Evolutionary conservation across 2,797 vertebrate genomes (phyloP).

Genomic region (Rhinoraja longicauda): DNA sequence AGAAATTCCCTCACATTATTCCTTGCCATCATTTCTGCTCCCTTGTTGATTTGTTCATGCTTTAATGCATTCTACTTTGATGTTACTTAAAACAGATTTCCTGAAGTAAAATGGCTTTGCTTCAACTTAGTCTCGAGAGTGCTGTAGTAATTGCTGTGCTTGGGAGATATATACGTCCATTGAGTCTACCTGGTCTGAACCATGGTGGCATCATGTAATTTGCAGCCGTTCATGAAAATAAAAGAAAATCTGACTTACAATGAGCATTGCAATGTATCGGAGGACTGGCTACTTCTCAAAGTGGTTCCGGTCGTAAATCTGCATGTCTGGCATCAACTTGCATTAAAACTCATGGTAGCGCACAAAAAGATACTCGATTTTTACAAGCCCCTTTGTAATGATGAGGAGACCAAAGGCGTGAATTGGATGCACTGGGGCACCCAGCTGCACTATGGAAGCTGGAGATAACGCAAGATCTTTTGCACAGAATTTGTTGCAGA

Average conservation of each 20-base stretch:
- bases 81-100: neutral
- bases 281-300: neutral
- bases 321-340: neutral
- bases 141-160: neutral
- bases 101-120: neutral
- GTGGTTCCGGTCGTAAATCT: neutral
- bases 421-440: neutral
- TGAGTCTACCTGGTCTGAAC: neutral
- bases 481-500: neutral
- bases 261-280: neutral
- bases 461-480: neutral
- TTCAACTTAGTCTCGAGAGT: neutral
- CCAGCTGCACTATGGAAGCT: neutral
- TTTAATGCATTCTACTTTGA: neutral
- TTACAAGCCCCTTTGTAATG: neutral
- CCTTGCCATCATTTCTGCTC: neutral
- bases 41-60: neutral
- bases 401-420: constrained; percentile 1
- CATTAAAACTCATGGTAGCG: neutral
- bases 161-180: neutral
- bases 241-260: neutral
- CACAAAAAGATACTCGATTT: neutral
- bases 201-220: neutral
- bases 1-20: neutral
- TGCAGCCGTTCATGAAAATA: neutral